Conservation (phyloP, 2,797 vertebrate genomes). For the Crossoptilon crossoptilon region DNA sequence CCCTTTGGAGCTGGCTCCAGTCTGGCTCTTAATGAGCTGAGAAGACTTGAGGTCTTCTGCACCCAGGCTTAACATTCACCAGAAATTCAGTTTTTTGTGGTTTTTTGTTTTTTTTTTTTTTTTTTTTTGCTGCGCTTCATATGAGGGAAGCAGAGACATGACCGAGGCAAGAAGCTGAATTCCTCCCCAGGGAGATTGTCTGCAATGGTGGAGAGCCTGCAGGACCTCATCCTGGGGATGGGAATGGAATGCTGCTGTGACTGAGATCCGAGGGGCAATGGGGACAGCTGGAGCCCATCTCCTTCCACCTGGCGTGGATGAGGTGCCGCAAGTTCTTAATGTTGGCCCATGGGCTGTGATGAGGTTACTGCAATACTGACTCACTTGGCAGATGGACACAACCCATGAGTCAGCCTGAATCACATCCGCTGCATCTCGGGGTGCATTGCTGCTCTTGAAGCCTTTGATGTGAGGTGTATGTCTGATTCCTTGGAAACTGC, state of each 20-base stretch:
- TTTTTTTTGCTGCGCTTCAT: background rate
- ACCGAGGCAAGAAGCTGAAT: background rate
- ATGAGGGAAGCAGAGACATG: rapidly evolving
- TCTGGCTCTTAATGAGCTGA: slow-evolving; percentile 42
- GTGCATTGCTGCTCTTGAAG: background rate
- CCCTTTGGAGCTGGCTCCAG: background rate
- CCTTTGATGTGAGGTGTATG: background rate
- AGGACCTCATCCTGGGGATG: background rate
- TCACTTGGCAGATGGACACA: slow-evolving; percentile 11
- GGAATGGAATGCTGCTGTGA: background rate
- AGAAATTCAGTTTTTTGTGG: background rate
- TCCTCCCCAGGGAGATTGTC: background rate
- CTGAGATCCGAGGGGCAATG: background rate
- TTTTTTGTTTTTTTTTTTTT: too few species aligned
- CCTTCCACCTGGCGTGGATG: background rate
- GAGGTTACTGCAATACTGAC: slow-evolving; percentile 7
- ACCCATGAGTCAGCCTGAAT: background rate
- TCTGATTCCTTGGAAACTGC: background rate
- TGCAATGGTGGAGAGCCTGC: background rate
- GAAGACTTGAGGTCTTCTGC: slow-evolving; percentile 37
- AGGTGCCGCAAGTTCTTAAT: background rate
- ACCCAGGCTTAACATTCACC: background rate
- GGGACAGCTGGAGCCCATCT: background rate
- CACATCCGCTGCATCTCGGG: background rate
- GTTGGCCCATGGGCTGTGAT: background rate